Conservation (phyloP, 2,797 vertebrate species). For the Huso huso region DNA sequence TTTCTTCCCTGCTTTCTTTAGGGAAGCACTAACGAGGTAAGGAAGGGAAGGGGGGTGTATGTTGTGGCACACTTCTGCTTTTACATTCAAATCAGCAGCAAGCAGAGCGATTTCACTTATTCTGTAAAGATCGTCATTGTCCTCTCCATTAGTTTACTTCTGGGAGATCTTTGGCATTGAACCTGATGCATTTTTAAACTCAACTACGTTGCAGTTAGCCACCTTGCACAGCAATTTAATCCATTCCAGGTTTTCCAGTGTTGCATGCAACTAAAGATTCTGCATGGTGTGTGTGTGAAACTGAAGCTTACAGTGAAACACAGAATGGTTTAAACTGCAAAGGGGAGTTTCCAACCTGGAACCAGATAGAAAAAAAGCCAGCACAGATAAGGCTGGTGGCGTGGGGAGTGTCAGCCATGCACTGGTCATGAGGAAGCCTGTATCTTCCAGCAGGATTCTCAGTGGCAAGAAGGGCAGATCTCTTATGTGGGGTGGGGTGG, state of each 20-base stretch:
- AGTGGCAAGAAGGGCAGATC: not conserved
- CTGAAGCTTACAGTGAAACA: too few relatives aligned
- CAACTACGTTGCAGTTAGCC: not conserved
- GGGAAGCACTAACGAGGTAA: constrained; percentile 98
- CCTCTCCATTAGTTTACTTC: not conserved
- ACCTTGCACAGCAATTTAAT: not conserved
- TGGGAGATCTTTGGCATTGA: not conserved
- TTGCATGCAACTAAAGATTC: too few relatives aligned
- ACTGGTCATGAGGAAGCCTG: too few relatives aligned
- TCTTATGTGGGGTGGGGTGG: not conserved
- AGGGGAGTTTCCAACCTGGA: too few relatives aligned
- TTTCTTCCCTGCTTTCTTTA: constrained; percentile 56
- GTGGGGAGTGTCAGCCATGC: too few relatives aligned
- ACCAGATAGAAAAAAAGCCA: too few relatives aligned
- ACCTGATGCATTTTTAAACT: not conserved
- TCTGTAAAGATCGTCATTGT: not conserved
- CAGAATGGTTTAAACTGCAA: too few relatives aligned
- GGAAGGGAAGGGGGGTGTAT: constrained; percentile 24
- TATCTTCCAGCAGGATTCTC: not conserved
- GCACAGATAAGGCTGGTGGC: too few relatives aligned
- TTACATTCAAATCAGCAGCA: too few relatives aligned
- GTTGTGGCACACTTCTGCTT: constrained; percentile 5
- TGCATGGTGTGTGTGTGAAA: too few relatives aligned
- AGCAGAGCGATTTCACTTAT: not conserved
- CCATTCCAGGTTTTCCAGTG: too few relatives aligned